Conservation (phyloP, 2,113 vertebrate species). For the Epinephelus lanceolatus region DNA sequence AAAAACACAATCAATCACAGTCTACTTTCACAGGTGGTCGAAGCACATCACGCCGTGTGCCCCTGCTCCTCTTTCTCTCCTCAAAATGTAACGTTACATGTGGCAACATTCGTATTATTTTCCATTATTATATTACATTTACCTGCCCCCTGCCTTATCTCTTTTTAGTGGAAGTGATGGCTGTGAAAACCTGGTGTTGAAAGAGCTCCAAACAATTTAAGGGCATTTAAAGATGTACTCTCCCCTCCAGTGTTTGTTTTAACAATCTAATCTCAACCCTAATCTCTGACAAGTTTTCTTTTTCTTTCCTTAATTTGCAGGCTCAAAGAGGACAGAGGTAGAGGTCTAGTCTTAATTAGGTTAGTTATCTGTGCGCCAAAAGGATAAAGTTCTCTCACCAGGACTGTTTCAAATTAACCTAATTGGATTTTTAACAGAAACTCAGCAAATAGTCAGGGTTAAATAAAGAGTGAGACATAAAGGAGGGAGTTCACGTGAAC, state of each 20-base stretch:
- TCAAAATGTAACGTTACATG: background rate
- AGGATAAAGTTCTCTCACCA: slow-evolving; percentile 81
- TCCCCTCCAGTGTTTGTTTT: slow-evolving; percentile 74
- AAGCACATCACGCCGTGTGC: slow-evolving; percentile 63
- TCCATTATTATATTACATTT: background rate
- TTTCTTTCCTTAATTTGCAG: slow-evolving; percentile 79
- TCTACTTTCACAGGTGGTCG: slow-evolving; percentile 86
- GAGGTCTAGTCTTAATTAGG: slow-evolving; percentile 83
- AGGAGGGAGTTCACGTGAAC: slow-evolving; percentile 61
- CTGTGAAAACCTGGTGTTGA: slow-evolving; percentile 64
- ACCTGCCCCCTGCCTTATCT: slow-evolving; percentile 30
- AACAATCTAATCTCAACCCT: slow-evolving; percentile 81
- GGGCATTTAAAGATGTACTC: slow-evolving; percentile 66
- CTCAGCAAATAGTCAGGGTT: slow-evolving; percentile 80
- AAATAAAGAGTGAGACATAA: slow-evolving; percentile 76
- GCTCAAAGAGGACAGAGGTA: slow-evolving; percentile 77
- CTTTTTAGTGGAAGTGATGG: slow-evolving; percentile 70
- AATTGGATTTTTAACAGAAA: slow-evolving; percentile 85
- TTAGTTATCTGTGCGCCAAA: slow-evolving; percentile 84
- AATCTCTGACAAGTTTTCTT: slow-evolving; percentile 80
- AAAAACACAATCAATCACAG: slow-evolving; percentile 80
- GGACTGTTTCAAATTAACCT: slow-evolving; percentile 84
- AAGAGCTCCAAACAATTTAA: slow-evolving; percentile 65
- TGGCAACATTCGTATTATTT: background rate
- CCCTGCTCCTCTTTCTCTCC: slow-evolving; percentile 64